Percentiles rank a stretch among this genome's conserved stretches.
phyloP scores from a whole-genome alignment of 2,888 invertebrate genomes.

The Rhagonycha lutea region DNA sequence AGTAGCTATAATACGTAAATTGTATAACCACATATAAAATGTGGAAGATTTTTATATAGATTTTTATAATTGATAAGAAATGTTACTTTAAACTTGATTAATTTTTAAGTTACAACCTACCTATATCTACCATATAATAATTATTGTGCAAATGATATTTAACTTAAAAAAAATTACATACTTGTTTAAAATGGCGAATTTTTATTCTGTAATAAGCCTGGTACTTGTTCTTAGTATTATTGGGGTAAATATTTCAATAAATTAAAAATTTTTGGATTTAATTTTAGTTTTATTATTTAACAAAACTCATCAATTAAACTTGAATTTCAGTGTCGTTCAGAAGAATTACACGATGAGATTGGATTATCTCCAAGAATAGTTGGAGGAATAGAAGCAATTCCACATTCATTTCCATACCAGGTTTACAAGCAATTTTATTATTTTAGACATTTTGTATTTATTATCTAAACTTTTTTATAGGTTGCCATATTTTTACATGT shows the following conservation, averaged over 20 bases:
- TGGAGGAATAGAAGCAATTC: conserved; percentile 23
- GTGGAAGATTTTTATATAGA: too few species aligned
- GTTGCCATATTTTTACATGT: conserved; percentile 5
- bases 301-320: background rate
- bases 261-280: background rate
- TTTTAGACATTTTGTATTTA: background rate
- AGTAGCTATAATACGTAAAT: too few species aligned
- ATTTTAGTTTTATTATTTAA: too few species aligned
- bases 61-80: background rate
- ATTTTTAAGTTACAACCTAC: too few species aligned
- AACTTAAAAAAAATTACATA: background rate
- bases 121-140: too few species aligned
- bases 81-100: background rate
- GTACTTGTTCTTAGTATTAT: background rate
- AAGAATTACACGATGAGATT: background rate
- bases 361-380: conserved; percentile 13
- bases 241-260: background rate
- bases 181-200: background rate
- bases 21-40: too few species aligned
- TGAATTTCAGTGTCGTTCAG: background rate
- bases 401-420: conserved; percentile 26
- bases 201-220: background rate
- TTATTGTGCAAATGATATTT: background rate
- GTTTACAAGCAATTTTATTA: conserved; percentile 2
- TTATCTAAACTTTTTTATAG: background rate